These are phyloP conservation scores for Phylloscopus trochilus DNA, from an alignment of 2,113 vertebrate species.

Conservation along the genomic window DNA sequence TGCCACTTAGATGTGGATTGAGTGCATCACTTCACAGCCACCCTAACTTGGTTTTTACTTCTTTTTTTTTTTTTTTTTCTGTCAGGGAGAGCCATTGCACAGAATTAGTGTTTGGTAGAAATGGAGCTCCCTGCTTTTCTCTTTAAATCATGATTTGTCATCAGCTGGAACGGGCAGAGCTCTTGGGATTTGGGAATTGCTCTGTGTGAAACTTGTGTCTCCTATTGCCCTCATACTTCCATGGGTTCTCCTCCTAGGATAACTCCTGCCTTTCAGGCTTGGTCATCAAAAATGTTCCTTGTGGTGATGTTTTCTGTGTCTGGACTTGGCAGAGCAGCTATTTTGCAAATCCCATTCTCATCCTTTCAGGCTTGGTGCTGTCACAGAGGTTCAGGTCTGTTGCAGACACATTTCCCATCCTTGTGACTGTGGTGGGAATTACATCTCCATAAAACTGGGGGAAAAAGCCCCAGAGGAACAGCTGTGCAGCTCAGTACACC, in stretches of 20 bases:
- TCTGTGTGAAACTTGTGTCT: neutral
- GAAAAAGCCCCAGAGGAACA: accelerated
- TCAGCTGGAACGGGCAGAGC: neutral
- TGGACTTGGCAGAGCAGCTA: neutral
- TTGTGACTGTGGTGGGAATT: neutral
- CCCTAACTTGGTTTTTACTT: neutral
- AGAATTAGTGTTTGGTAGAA: neutral
- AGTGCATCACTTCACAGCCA: neutral
- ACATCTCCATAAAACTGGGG: accelerated
- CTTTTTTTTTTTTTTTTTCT: accelerated
- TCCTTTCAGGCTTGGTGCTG: neutral
- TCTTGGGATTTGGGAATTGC: neutral
- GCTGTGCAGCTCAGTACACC: neutral
- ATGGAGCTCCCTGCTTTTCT: neutral
- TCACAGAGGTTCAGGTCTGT: neutral
- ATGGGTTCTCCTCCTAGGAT: neutral
- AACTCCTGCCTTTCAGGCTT: neutral
- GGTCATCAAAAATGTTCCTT: accelerated
- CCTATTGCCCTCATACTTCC: accelerated
- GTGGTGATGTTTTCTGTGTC: neutral
- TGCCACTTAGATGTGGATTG: neutral
- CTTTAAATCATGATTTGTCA: accelerated
- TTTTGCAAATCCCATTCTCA: neutral
- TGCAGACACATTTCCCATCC: neutral
- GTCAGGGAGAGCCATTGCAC: neutral